These are phyloP conservation scores for Aplidium turbinatum DNA, from an alignment of 23 tunicate genomes.

Conservation along the genomic window DNA sequence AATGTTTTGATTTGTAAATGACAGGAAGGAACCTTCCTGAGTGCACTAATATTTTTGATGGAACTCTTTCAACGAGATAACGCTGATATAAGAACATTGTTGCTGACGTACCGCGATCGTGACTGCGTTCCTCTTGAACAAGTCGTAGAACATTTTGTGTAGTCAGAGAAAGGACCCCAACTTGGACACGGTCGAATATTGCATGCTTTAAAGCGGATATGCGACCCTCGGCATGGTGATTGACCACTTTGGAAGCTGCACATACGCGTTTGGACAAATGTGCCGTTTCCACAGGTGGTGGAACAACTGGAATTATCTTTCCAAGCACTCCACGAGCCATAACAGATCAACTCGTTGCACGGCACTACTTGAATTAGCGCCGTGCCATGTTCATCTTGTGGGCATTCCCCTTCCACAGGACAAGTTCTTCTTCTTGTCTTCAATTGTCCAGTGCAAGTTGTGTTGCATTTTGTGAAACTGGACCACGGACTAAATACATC, in stretches of 20 bases:
- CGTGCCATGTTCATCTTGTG: slow-evolving; percentile 31
- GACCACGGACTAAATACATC: slow-evolving; percentile 47
- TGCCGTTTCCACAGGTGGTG: slow-evolving; percentile 18
- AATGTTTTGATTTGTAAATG: too few species aligned
- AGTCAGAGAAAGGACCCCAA: slow-evolving; percentile 28
- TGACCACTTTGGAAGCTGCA: too few species aligned
- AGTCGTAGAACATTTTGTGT: slow-evolving; percentile 20
- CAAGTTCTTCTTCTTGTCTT: slow-evolving; percentile 40
- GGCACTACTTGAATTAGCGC: neutral
- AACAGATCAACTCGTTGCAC: too few species aligned
- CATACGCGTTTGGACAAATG: neutral
- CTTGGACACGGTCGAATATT: neutral
- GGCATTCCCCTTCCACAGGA: slow-evolving; percentile 8
- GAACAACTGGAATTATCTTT: neutral
- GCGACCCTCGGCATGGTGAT: too few species aligned
- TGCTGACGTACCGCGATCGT: slow-evolving; percentile 19
- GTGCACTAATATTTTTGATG: too few species aligned
- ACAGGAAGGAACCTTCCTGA: too few species aligned
- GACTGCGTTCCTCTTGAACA: slow-evolving; percentile 39
- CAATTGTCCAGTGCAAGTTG: slow-evolving; percentile 37
- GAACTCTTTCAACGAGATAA: too few species aligned
- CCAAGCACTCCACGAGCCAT: slow-evolving; percentile 1
- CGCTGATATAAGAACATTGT: too few species aligned
- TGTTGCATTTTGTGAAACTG: slow-evolving; percentile 26
- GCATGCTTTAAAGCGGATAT: too few species aligned